Evolutionary conservation across 2,113 vertebrate genomes (phyloP).

Genomic region (Sebastes schlegelii): DNA sequence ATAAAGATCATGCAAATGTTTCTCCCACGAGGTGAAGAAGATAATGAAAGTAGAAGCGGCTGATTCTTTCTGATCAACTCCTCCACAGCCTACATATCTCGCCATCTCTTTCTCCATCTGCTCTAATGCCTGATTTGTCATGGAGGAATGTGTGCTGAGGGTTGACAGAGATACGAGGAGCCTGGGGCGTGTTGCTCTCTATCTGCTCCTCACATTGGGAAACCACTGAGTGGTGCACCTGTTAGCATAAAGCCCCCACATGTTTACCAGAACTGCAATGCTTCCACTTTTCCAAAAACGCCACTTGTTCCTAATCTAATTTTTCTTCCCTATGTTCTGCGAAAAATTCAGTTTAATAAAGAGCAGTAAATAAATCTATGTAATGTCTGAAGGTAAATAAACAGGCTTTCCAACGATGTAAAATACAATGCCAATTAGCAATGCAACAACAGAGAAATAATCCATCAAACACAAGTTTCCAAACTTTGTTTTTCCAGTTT

Average conservation of each 20-base stretch:
- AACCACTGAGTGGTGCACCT: conserved; percentile 58
- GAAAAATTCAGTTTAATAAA: neutral
- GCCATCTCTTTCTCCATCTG: conserved; percentile 49
- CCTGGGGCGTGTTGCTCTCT: conserved; percentile 21
- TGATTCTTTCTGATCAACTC: conserved; percentile 27
- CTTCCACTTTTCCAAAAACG: neutral
- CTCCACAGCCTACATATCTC: conserved; percentile 32
- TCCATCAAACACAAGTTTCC: no score
- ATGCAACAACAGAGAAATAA: no score
- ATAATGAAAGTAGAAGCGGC: neutral
- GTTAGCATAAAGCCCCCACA: conserved; percentile 32
- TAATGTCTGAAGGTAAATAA: no score
- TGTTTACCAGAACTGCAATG: neutral
- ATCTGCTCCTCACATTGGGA: conserved; percentile 17
- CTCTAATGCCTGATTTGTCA: conserved; percentile 46
- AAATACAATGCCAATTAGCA: no score
- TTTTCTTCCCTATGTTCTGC: neutral
- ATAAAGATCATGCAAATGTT: neutral
- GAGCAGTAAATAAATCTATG: neutral
- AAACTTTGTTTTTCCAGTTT: no score
- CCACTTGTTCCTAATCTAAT: neutral
- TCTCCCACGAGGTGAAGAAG: neutral
- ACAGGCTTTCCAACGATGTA: no score
- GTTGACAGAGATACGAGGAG: conserved; percentile 55
- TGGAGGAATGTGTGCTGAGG: conserved; percentile 62